These are phyloP conservation scores for Anodontia alba DNA, from an alignment of 2,888 invertebrate genomes.

Conservation along the genomic window DNA sequence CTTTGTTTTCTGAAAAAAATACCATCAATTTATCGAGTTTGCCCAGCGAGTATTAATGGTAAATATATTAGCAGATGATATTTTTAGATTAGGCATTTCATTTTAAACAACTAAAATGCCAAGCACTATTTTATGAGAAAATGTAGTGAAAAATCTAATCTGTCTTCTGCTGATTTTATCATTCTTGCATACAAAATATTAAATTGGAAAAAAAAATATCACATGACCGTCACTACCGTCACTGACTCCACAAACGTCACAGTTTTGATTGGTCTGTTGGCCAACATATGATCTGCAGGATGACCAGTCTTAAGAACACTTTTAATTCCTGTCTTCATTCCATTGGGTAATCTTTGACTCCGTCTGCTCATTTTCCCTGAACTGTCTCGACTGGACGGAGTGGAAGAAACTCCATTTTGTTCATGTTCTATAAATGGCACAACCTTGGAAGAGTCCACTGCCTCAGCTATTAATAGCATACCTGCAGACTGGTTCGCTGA, in stretches of 20 bases:
- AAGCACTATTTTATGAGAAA: no score
- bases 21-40: no score
- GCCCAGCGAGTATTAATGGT: no score
- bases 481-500: neutral
- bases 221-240: constrained; percentile 51
- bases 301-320: constrained; percentile 49
- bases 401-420: neutral
- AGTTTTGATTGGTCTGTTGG: constrained; percentile 57
- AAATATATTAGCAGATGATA: no score
- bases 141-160: no score
- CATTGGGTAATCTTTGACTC: constrained; percentile 9
- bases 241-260: constrained; percentile 61
- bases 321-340: constrained; percentile 39
- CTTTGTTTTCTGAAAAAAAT: no score
- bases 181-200: no score
- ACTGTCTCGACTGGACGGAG: neutral
- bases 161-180: no score
- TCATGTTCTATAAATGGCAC: neutral
- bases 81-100: no score
- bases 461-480: neutral
- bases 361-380: neutral
- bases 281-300: constrained; percentile 38
- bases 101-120: no score
- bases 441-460: neutral
- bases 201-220: no score